phyloP scores from a whole-genome alignment of 2,888 invertebrate genomes.

The Apodemia zela region DNA sequence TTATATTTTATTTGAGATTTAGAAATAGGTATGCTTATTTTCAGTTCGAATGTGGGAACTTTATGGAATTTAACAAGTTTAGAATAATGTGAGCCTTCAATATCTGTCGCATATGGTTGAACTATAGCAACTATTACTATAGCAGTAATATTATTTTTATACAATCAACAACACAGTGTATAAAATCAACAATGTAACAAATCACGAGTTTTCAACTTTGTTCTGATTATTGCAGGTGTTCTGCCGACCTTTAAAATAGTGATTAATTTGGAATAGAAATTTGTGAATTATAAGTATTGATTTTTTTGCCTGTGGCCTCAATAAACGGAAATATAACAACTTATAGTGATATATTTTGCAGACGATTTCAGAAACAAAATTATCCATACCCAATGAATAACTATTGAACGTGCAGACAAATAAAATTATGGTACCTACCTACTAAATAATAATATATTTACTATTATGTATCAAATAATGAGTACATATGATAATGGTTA shows the following conservation, averaged over 20 bases:
- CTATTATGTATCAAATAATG: slow-evolving; percentile 14
- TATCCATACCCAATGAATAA: too few relatives aligned
- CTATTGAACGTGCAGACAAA: too few relatives aligned
- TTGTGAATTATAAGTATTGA: not conserved
- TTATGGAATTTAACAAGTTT: too few relatives aligned
- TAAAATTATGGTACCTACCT: too few relatives aligned
- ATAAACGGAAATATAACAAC: too few relatives aligned
- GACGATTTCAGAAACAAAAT: too few relatives aligned
- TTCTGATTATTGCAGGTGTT: not conserved
- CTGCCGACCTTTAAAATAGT: not conserved
- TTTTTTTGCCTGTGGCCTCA: not conserved
- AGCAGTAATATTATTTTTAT: not conserved
- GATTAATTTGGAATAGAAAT: not conserved
- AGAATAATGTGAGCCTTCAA: not conserved
- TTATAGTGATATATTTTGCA: too few relatives aligned
- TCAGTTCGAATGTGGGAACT: too few relatives aligned
- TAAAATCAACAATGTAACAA: not conserved
- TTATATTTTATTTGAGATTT: too few relatives aligned
- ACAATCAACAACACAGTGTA: too few relatives aligned
- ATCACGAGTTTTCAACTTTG: not conserved
- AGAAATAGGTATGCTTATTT: too few relatives aligned
- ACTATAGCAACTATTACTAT: not conserved
- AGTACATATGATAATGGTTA: slow-evolving; percentile 24
- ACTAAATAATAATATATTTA: too few relatives aligned
- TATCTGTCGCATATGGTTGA: not conserved